Base-by-base conservation (phyloP, 2,888 invertebrate species). In the Spodoptera picta region DNA sequence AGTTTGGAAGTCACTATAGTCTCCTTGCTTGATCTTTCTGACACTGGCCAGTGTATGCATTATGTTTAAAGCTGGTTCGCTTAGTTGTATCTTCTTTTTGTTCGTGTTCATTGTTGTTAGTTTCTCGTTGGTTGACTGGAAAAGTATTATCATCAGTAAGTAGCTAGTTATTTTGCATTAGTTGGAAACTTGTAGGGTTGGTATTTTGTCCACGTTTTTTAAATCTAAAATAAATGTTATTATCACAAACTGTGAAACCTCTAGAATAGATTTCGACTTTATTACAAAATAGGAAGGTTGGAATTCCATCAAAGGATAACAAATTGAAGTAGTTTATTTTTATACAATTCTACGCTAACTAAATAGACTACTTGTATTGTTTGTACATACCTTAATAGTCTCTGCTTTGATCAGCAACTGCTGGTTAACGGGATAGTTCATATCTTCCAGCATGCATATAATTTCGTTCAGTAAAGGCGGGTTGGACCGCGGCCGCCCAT, bases 381-480 rank as follows among this genome's bases (percentile, higher is more conserved):
- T 2, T 19, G 19, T 45, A 23, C 42, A 67, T 66, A 94, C 95
- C 87, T 92, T 93, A 11, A 95, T 93, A 63, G 84, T 87, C 73
- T 95, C 94, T 3, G 94, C 91, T 78, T 95, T 93, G 65, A 88
- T 90, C 51, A 95, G 61, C 45, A 96, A 82, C 59, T 93, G 92
- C 43, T 92, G 92, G 73, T 95, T 95, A 9, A 95, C 93, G 0
- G 92, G 92, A 77, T 95, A 94, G 76, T 95, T 95, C 85, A 95
- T 95, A 24, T 95, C 94, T 80, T 97, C 97, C 3, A 97, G 90
- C 75, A 97, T 95, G 75, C 95, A 95, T 1, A 97, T 90, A 44
- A 97, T 96, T 87, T 97, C 97, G 61, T 95, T 95, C 3, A 97
- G 85, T 47, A 97, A 82, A 0, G 97, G 96, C 0, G 97, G 96